Percentiles rank a stretch among this genome's conserved stretches.
Evolutionary conservation across 2,797 vertebrate species (phyloP).

Genomic region (Glyptemys insculpta): DNA sequence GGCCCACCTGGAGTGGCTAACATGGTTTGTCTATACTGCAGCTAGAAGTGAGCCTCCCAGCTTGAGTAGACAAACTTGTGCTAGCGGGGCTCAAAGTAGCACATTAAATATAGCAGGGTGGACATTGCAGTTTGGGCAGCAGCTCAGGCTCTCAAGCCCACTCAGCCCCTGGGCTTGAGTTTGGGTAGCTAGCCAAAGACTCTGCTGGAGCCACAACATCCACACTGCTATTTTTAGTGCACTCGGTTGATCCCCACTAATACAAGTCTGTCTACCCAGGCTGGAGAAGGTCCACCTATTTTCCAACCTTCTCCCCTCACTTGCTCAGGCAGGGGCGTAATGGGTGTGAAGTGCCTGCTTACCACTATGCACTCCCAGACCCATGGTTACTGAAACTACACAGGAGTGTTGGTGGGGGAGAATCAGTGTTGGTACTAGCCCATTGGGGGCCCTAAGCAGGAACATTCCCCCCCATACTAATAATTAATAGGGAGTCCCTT

Average conservation of each 20-base stretch:
- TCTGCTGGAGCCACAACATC: background rate
- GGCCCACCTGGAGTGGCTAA: background rate
- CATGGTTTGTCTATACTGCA: too few relatives aligned
- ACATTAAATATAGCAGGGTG: background rate
- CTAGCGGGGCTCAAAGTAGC: background rate
- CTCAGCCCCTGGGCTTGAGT: background rate
- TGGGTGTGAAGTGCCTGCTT: background rate
- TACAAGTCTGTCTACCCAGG: background rate
- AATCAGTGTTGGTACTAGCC: too few relatives aligned
- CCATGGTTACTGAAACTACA: background rate
- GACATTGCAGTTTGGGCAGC: background rate
- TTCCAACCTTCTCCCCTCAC: background rate
- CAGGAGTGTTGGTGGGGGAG: background rate
- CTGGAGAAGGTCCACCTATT: background rate
- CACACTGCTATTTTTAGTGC: background rate
- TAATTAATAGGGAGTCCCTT: too few relatives aligned
- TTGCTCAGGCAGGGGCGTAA: background rate
- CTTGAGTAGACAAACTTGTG: background rate
- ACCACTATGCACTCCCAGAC: background rate
- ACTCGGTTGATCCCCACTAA: background rate
- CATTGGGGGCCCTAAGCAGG: too few relatives aligned
- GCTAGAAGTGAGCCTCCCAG: background rate
- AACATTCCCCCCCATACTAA: too few relatives aligned
- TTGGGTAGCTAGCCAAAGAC: background rate
- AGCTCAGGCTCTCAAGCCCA: background rate